A percentile compares a stretch with the other conserved stretches of the same genome.
Evolutionary conservation across 2,888 invertebrate species (phyloP).

Genomic region (Pelosia muscerda): DNA sequence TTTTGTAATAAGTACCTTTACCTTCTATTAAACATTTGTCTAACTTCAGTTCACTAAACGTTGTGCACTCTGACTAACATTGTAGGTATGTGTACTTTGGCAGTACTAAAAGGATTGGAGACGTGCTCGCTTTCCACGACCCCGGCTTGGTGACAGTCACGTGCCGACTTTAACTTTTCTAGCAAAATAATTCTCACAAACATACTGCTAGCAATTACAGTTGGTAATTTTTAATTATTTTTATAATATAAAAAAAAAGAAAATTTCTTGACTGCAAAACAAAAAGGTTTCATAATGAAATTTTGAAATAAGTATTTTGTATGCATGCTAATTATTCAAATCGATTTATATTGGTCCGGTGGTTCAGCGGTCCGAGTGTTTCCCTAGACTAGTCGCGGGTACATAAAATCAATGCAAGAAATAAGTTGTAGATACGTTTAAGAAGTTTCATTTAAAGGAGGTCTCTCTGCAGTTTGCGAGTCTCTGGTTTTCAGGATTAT

Average conservation of each 20-base stretch:
- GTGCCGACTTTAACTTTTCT: constrained; percentile 45
- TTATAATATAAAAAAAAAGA: background rate
- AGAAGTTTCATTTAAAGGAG: background rate
- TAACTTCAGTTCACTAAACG: constrained; percentile 34
- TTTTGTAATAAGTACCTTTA: background rate
- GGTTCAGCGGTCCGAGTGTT: too few relatives aligned
- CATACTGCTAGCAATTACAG: background rate
- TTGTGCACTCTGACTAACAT: constrained; percentile 36
- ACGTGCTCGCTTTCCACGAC: constrained; percentile 59
- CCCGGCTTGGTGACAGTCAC: constrained; percentile 52
- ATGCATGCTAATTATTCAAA: too few relatives aligned
- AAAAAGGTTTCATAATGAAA: too few relatives aligned
- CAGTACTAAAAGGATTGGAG: constrained; percentile 56
- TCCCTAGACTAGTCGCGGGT: too few relatives aligned
- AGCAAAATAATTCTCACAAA: constrained; percentile 41
- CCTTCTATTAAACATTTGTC: too few relatives aligned
- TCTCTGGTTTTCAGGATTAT: background rate
- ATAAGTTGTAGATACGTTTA: too few relatives aligned
- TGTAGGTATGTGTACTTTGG: constrained; percentile 38
- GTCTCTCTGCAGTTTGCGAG: background rate
- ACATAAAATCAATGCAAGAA: too few relatives aligned
- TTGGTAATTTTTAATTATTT: too few relatives aligned
- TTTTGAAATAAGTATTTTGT: too few relatives aligned
- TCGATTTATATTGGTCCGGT: too few relatives aligned
- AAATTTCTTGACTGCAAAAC: constrained; percentile 10